A percentile compares a stretch with the other conserved stretches of the same genome.
phyloP scores from a whole-genome alignment of 2,113 vertebrate genomes.

The Nestor notabilis region DNA sequence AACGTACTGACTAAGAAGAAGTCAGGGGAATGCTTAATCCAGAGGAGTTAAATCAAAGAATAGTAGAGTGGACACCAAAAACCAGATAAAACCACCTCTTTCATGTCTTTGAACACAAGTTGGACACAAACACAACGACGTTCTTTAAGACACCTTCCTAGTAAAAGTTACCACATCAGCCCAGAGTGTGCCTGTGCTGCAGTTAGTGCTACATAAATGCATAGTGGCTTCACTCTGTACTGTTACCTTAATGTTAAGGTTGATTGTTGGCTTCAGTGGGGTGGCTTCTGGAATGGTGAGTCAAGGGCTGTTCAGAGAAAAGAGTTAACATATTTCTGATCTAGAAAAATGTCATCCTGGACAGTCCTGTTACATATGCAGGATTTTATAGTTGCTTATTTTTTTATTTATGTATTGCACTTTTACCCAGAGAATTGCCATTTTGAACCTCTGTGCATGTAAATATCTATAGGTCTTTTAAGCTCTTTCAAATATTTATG shows the following conservation, averaged over 20 bases:
- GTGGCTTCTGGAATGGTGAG: not conserved
- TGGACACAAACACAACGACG: not conserved
- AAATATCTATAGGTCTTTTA: not conserved
- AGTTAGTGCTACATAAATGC: not conserved
- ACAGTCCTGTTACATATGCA: not conserved
- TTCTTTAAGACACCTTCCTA: not conserved
- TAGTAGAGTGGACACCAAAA: not conserved
- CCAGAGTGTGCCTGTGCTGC: not conserved
- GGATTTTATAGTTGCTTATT: not conserved
- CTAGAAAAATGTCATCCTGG: not conserved
- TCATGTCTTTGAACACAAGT: not conserved
- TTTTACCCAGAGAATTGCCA: not conserved
- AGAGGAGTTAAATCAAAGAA: not conserved
- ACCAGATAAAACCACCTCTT: not conserved
- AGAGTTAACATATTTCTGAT: not conserved
- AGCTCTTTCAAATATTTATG: not conserved
- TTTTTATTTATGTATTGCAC: not conserved
- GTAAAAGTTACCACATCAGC: not conserved
- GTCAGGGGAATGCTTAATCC: not conserved
- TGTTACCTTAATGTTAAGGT: not conserved
- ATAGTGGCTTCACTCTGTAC: not conserved
- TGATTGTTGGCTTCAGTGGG: not conserved
- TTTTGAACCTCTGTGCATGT: not conserved
- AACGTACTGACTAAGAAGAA: not conserved
- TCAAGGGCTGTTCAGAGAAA: not conserved